These are phyloP conservation scores for Phengaris alcon DNA, from an alignment of 2,888 invertebrate genomes.

Conservation along the genomic window DNA sequence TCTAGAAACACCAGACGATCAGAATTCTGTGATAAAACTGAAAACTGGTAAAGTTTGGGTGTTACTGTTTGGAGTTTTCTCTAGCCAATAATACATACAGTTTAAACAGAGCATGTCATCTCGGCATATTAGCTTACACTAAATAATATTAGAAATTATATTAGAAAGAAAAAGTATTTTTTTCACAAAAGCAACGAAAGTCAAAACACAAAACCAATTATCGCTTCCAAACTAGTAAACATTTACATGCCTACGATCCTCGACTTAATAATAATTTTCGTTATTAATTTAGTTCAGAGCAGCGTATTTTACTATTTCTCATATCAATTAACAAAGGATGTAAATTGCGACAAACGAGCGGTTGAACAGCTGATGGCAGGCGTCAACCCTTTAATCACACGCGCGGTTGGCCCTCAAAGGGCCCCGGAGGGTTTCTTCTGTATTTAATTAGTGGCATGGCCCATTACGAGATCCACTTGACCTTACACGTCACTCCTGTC, in stretches of 20 bases:
- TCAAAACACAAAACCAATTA: background rate
- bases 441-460: constrained; percentile 11
- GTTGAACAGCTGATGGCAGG: constrained; percentile 43
- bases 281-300: background rate
- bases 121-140: background rate
- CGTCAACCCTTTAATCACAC: constrained; percentile 63
- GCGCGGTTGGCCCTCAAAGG: constrained; percentile 63
- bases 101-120: background rate
- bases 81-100: no score
- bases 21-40: background rate
- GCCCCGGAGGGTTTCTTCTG: constrained; percentile 31
- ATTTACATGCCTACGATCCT: background rate
- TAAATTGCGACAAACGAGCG: constrained; percentile 41
- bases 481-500: background rate
- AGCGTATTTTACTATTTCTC: constrained; percentile 3
- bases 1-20: background rate
- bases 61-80: background rate
- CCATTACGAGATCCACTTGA: background rate
- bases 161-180: no score
- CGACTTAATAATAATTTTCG: background rate
- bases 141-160: no score
- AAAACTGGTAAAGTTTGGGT: background rate
- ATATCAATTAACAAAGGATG: constrained; percentile 9
- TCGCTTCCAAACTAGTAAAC: background rate
- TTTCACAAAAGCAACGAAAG: background rate